These are phyloP conservation scores for Eupeodes corollae DNA, from an alignment of 1,140 invertebrate species.

Conservation along the genomic window DNA sequence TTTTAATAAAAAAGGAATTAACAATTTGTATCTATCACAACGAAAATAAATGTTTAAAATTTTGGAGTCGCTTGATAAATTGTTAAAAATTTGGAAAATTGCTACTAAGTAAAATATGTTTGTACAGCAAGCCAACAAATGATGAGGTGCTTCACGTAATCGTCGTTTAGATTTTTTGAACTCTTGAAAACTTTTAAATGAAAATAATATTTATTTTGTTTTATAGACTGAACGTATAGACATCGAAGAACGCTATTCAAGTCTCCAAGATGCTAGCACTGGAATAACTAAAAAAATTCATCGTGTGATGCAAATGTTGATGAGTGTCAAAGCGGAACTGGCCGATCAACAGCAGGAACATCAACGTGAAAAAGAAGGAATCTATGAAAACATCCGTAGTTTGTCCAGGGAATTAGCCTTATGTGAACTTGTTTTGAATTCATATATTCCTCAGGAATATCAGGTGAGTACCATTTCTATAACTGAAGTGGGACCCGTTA, in stretches of 20 bases:
- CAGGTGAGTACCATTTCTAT: conserved; percentile 41
- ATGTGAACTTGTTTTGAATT: conserved; percentile 73
- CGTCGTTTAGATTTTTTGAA: neutral
- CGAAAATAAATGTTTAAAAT: too few species aligned
- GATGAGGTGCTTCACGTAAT: too few species aligned
- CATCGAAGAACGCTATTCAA: conserved; percentile 92
- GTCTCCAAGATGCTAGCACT: conserved; percentile 83
- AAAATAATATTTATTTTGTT: neutral
- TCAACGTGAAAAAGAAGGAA: conserved; percentile 90
- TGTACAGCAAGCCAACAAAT: too few species aligned
- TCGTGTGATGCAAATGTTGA: conserved; percentile 69
- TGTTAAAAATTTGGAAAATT: too few species aligned
- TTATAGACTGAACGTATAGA: conserved; percentile 68
- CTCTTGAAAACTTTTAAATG: conserved; percentile 1
- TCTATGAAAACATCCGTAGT: conserved; percentile 83
- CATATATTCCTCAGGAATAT: conserved; percentile 88
- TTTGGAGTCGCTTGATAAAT: too few species aligned
- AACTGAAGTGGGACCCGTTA: too few species aligned
- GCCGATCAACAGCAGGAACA: conserved; percentile 87
- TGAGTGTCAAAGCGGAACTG: conserved; percentile 74
- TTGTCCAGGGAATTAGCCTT: conserved; percentile 83
- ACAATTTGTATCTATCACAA: too few species aligned
- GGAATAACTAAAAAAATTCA: conserved; percentile 90
- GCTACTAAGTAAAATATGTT: too few species aligned
- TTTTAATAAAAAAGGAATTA: too few species aligned